Base-by-base conservation (phyloP, 2,113 vertebrate genomes). In the Neogale vison region DNA sequence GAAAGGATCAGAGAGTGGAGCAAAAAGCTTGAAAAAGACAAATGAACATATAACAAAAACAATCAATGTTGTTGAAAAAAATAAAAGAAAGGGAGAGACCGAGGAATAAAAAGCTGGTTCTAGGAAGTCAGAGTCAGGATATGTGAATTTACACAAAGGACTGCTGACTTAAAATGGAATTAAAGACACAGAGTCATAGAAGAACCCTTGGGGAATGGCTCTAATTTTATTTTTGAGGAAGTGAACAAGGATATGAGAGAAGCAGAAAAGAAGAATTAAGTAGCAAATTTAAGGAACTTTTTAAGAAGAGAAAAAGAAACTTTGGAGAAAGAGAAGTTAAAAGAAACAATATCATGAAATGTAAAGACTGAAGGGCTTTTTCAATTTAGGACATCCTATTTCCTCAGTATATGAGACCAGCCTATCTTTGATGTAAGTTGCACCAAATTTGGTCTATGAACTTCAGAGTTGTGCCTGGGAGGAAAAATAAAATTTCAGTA, bases 221-320 rank as follows among this genome's bases (percentile, higher is more conserved):
- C 26, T 59, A 26, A 24, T 91, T 61, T 87, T 89, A 90, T 76
- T 93, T 98, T 85, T 89, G 86, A 97, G 79, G 76, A 97, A 96
- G 79, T 95, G 55, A 97, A 76, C 15, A 88, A 83, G 63, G 36
- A 89, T 61, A 93, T 79, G 79, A 93, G 61, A 87, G 67, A 74
- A 88, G 34, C 45, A 80, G 7, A 92, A 95, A 69, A 90, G n/a
- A 72, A 89, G 45, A 96, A 88, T n/a, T 92, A 61, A 67, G 50
- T 57, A 63, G 7, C 47, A 77, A 85, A 1, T 79, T 96, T 81
- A 92, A 96, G 85, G 81, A 97, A 96, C 39, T 52, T 18, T 39
- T 50, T 50, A 69, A 92, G 39, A 71, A 95, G 55, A 88, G 55
- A 93, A 94, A 97, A 97, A 93, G 59, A n/a, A 61, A 76, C 59